Conservation (phyloP, 2,888 invertebrate species). For the Orthosia incerta region DNA sequence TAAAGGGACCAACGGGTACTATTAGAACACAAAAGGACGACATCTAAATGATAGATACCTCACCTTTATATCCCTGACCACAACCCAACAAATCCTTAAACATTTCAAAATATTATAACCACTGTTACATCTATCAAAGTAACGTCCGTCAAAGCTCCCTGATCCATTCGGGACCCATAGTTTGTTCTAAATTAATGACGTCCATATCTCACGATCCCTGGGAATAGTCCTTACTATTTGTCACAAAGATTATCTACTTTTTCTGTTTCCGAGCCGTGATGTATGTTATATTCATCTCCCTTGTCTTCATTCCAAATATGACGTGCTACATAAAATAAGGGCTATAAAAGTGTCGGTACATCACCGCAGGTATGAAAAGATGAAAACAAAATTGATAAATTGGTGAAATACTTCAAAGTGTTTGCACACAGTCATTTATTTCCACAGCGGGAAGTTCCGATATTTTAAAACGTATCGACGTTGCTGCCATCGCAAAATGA, state of each 20-base stretch:
- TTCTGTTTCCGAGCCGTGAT: constrained; percentile 79
- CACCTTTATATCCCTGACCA: constrained; percentile 27
- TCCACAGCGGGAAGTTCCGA: constrained; percentile 67
- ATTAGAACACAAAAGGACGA: constrained; percentile 33
- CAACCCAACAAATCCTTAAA: constrained; percentile 54
- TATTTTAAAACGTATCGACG: constrained; percentile 72
- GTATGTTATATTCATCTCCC: constrained; percentile 74
- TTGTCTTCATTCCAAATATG: constrained; percentile 67
- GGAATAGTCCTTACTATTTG: constrained; percentile 84
- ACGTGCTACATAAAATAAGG: constrained; percentile 45
- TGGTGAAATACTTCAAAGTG: constrained; percentile 72
- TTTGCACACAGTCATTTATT: constrained; percentile 76
- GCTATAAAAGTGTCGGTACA: constrained; percentile 62
- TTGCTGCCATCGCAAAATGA: constrained; percentile 63
- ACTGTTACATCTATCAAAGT: constrained; percentile 74
- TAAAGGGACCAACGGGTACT: constrained; percentile 1
- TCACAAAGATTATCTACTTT: constrained; percentile 87
- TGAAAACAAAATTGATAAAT: constrained; percentile 70
- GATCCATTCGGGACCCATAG: constrained; percentile 81
- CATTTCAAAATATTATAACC: constrained; percentile 71
- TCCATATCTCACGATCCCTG: constrained; percentile 81
- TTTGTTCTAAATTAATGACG: constrained; percentile 85
- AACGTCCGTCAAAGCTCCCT: constrained; percentile 77
- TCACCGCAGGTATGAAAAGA: constrained; percentile 62
- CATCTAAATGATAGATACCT: constrained; percentile 42